These are phyloP conservation scores for Monarcha castaneiventris DNA, from an alignment of 2,113 vertebrate species.

Conservation along the genomic window DNA sequence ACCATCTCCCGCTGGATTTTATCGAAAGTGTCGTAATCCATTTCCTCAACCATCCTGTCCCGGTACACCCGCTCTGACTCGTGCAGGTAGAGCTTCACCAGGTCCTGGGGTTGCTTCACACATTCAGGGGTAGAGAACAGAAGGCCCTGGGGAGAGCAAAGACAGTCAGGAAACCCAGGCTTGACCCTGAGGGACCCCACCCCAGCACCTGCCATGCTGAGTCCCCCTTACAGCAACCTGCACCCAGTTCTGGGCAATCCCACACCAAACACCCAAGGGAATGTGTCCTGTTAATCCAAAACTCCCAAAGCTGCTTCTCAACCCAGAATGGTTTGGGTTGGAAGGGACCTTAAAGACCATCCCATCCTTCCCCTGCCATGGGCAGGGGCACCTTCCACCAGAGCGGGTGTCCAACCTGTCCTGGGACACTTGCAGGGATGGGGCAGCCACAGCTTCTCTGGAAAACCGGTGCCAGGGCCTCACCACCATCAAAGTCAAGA, in stretches of 20 bases:
- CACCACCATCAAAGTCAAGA: fast-evolving
- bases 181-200: neutral
- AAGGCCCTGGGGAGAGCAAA: constrained; percentile 76
- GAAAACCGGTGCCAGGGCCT: neutral
- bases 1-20: constrained; percentile 83
- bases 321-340: neutral
- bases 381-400: neutral
- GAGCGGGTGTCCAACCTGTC: neutral
- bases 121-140: constrained; percentile 85
- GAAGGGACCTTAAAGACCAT: neutral
- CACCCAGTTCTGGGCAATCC: neutral
- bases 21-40: constrained; percentile 82
- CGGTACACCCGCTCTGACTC: constrained; percentile 88
- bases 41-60: constrained; percentile 87
- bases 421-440: neutral
- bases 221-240: neutral
- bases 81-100: constrained; percentile 88
- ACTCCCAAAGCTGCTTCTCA: neutral
- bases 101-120: constrained; percentile 77
- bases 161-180: neutral
- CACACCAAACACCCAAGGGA: neutral
- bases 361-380: too few species aligned
- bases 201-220: fast-evolving
- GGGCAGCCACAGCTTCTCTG: neutral
- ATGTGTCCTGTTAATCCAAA: fast-evolving